Percentiles rank a stretch among this genome's conserved stretches.
Evolutionary conservation across 2,797 vertebrate genomes (phyloP).

Genomic region (Anas flavirostris): DNA sequence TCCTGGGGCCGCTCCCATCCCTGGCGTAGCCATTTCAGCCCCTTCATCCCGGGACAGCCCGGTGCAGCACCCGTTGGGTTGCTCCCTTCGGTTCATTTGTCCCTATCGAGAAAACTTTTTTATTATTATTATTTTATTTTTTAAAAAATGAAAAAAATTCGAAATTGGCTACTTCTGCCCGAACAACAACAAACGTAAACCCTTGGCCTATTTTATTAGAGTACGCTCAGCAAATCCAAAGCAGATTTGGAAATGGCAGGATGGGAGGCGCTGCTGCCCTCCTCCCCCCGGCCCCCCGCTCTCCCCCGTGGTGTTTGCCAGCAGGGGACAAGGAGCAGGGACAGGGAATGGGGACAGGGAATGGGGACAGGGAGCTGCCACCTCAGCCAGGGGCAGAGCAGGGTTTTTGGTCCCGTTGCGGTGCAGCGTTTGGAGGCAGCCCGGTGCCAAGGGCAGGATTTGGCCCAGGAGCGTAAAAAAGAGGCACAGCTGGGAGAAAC

Average conservation of each 20-base stretch:
- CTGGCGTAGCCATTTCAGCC: not conserved
- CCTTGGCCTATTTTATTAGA: not conserved
- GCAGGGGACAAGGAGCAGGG: too few relatives aligned
- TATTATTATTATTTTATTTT: too few relatives aligned
- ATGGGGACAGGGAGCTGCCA: not conserved
- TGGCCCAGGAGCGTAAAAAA: accelerated
- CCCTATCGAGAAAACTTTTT: not conserved
- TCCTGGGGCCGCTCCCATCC: not conserved
- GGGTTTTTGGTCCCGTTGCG: accelerated
- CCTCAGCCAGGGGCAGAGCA: accelerated
- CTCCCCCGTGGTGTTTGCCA: not conserved
- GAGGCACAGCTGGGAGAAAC: accelerated
- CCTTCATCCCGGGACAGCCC: not conserved
- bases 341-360: too few relatives aligned
- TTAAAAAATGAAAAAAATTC: not conserved
- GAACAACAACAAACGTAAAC: not conserved
- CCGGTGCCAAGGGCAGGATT: not conserved
- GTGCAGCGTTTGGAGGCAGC: not conserved
- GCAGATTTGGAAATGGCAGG: not conserved
- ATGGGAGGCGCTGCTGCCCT: not conserved
- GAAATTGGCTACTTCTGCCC: not conserved
- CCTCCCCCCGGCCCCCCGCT: not conserved
- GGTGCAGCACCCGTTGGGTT: not conserved
- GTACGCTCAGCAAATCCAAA: not conserved
- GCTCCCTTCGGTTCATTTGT: not conserved